Conservation (phyloP, 2,113 vertebrate genomes). For the Toxotes chatareus region DNA sequence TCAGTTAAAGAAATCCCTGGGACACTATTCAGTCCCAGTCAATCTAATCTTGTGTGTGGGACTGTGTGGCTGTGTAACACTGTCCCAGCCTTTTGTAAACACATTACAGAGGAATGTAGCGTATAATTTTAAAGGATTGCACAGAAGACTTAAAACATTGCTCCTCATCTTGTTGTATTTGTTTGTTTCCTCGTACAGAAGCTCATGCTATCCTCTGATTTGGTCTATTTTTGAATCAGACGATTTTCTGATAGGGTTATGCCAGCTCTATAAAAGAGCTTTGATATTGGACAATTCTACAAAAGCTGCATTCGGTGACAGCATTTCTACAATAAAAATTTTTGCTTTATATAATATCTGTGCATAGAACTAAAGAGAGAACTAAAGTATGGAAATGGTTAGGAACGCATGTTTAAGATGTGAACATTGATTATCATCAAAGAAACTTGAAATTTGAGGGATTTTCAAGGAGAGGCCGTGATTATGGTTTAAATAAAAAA, state of each 20-base stretch:
- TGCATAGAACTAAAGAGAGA: not conserved
- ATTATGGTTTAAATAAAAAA: not conserved
- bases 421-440: not conserved
- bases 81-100: slow-evolving; percentile 41
- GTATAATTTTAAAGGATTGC: slow-evolving; percentile 36
- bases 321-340: not conserved
- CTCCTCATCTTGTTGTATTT: slow-evolving; percentile 4
- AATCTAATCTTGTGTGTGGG: slow-evolving; percentile 37
- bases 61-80: slow-evolving; percentile 30
- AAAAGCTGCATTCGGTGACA: not conserved
- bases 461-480: not conserved
- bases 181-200: slow-evolving; percentile 21
- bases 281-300: not conserved
- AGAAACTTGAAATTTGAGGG: too few species aligned
- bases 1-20: slow-evolving; percentile 33
- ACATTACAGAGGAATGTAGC: slow-evolving; percentile 36
- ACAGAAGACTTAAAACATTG: not conserved
- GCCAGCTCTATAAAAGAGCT: not conserved
- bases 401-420: not conserved
- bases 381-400: not conserved
- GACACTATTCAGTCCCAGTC: slow-evolving; percentile 43
- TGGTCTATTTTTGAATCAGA: not conserved
- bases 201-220: not conserved
- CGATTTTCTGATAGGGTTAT: not conserved
- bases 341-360: not conserved